Evolutionary conservation across 2,113 vertebrate species (phyloP), one percentile per base, ranked within the genome.

Genomic region (Panthera uncia): DNA sequence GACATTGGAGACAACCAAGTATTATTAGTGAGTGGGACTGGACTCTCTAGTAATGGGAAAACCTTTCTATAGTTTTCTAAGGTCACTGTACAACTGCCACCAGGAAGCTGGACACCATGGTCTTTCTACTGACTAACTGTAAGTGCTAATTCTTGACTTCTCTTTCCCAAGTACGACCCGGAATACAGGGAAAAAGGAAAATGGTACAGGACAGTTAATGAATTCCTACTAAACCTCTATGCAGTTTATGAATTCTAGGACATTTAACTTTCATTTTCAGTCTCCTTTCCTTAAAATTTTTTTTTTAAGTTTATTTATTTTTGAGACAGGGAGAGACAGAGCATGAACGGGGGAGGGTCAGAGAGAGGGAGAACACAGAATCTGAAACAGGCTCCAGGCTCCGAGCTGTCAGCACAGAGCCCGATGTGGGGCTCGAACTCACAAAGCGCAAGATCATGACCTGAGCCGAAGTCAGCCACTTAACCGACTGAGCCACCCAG

Each of bases 1-100:
- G 91, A 96, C 93, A 89, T 48, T 85, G 45, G n/a, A 91, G 76
- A 96, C 48, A 90, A 94, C 97, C n/a, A 97, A 80, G 45, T 45
- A 41, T n/a, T 71, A 68, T 83, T 89, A 55, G 45, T 84, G 82
- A 73, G n/a, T 6, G 74, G 13, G 52, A 69, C 33, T 3, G 23
- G 50, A 38, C 78, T 89, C 38, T 84, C 65, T 76, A 69, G 78
- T n/a, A 74, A 38, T 7, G 41, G 71, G 50, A 45, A 95, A 74
- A 61, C 31, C 55, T 74, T n/a, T 15, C 63, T 29, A 8, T 5
- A 7, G 7, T 31, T 61, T 78, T 52, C 69, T 65, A 71, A 55
- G 80, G 48, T 84, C 45, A 13, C 52, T 38, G 52, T 0, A 61
- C 48, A 88, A 19, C 55, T 36, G n/a, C 52, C 2, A 5, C 41